Percentiles rank a stretch among this genome's conserved stretches.
These are phyloP conservation scores for Drepanosiphum platanoidis DNA, from an alignment of 2,888 invertebrate genomes.

Conservation along the genomic window DNA sequence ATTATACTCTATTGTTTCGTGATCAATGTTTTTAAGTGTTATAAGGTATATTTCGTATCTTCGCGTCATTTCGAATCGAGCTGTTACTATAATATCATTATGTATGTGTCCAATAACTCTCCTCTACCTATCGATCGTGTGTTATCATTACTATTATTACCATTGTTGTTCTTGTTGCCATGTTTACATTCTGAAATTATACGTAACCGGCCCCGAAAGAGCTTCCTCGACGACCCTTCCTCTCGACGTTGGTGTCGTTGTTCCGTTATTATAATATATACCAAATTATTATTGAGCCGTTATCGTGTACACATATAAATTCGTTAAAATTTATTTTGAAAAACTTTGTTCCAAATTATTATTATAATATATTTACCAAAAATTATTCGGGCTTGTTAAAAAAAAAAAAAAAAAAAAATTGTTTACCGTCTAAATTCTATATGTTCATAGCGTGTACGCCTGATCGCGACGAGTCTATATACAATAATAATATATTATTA, in stretches of 20 bases:
- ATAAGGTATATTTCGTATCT: not conserved
- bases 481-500: conserved; percentile 6
- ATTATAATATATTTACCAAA: not conserved
- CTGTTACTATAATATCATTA: conserved; percentile 8
- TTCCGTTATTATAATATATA: conserved; percentile 8
- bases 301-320: not conserved
- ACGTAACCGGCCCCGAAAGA: not conserved
- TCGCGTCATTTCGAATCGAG: not conserved
- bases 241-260: no score
- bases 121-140: conserved; percentile 4
- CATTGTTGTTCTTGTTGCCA: not conserved
- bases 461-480: conserved; percentile 1
- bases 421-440: conserved; percentile 49
- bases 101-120: no score
- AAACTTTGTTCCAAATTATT: not conserved
- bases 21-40: conserved; percentile 13
- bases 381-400: not conserved
- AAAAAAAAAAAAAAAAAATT: conserved; percentile 28
- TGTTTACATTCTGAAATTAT: conserved; percentile 15
- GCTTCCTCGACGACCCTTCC: conserved; percentile 13
- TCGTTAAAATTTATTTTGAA: not conserved
- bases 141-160: no score
- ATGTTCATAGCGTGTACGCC: no score
- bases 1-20: conserved; percentile 9
- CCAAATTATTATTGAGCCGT: conserved; percentile 30